Conservation (phyloP, 2,888 invertebrate species). For the Panzeria rudis region DNA sequence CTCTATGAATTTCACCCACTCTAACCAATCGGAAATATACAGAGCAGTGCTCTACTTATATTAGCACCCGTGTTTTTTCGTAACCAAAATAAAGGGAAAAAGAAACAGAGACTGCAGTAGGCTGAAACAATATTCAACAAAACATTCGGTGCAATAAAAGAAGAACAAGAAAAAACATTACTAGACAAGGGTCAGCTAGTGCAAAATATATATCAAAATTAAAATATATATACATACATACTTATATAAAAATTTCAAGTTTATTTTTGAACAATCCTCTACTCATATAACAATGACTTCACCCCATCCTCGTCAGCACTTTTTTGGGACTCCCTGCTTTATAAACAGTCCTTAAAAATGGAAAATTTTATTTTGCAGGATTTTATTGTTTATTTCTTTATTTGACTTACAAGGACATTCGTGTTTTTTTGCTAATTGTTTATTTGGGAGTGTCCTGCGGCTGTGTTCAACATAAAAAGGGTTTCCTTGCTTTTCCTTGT, state of each 20-base stretch:
- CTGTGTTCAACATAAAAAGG: slow-evolving; percentile 72
- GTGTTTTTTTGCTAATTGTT: slow-evolving; percentile 71
- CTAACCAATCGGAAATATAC: neutral
- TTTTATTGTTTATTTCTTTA: slow-evolving; percentile 9
- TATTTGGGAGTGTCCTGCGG: slow-evolving; percentile 74
- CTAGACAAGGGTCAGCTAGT: slow-evolving; percentile 59
- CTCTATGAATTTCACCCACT: neutral
- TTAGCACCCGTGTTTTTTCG: slow-evolving; percentile 56
- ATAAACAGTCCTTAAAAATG: slow-evolving; percentile 23
- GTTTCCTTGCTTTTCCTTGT: slow-evolving; percentile 45
- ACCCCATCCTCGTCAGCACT: neutral
- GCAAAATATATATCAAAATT: neutral
- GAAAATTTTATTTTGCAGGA: slow-evolving; percentile 25
- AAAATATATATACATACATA: neutral
- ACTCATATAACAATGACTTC: neutral
- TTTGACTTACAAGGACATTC: slow-evolving; percentile 66
- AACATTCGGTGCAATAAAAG: neutral
- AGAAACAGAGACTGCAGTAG: neutral
- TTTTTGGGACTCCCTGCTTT: neutral
- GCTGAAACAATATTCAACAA: neutral
- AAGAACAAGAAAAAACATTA: slow-evolving; percentile 23
- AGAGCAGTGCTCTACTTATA: slow-evolving; percentile 39
- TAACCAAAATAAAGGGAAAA: slow-evolving; percentile 33
- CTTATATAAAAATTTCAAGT: slow-evolving; percentile 1
- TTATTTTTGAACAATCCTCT: slow-evolving; percentile 5